Percentiles rank a stretch among this genome's conserved stretches.
Evolutionary conservation across 2,888 invertebrate genomes (phyloP).

Genomic region (Cataglyphis cursor): DNA sequence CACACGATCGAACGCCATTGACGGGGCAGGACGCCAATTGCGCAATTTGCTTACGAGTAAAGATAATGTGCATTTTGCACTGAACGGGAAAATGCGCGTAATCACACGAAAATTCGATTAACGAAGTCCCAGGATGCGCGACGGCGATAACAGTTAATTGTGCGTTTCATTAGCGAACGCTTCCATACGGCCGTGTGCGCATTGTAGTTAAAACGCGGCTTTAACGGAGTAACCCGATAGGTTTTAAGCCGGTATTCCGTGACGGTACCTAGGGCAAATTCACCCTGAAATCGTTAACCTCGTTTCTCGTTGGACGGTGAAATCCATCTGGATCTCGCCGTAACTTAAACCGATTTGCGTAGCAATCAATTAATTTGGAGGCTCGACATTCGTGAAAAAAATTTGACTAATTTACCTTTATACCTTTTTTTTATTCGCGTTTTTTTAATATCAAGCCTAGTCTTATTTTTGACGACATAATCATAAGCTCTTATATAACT

Average conservation of each 20-base stretch:
- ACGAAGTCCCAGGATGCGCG: constrained; percentile 57
- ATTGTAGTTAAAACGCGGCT: constrained; percentile 56
- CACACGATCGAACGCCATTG: constrained; percentile 19
- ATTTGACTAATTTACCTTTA: not conserved
- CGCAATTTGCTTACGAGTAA: constrained; percentile 41
- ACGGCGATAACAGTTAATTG: constrained; percentile 69
- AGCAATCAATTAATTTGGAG: not conserved
- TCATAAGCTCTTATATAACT: not conserved
- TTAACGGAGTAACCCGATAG: constrained; percentile 57
- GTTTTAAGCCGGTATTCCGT: constrained; percentile 12
- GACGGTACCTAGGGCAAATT: not conserved
- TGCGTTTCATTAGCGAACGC: constrained; percentile 70
- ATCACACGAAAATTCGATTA: constrained; percentile 65
- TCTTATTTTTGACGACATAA: not conserved
- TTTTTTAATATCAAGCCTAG: not conserved
- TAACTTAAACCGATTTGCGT: constrained; percentile 4
- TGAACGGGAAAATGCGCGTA: constrained; percentile 50
- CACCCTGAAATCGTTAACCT: constrained; percentile 32
- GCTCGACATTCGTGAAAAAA: not conserved
- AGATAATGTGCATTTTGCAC: constrained; percentile 40
- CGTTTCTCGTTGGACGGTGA: not conserved
- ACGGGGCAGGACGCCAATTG: constrained; percentile 28
- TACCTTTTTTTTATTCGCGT: not conserved
- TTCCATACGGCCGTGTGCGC: constrained; percentile 43
- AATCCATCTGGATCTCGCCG: not conserved